A percentile compares a stretch with the other conserved stretches of the same genome.
Evolutionary conservation across 2,113 vertebrate species (phyloP).

Genomic region (Leucoraja erinaceus): DNA sequence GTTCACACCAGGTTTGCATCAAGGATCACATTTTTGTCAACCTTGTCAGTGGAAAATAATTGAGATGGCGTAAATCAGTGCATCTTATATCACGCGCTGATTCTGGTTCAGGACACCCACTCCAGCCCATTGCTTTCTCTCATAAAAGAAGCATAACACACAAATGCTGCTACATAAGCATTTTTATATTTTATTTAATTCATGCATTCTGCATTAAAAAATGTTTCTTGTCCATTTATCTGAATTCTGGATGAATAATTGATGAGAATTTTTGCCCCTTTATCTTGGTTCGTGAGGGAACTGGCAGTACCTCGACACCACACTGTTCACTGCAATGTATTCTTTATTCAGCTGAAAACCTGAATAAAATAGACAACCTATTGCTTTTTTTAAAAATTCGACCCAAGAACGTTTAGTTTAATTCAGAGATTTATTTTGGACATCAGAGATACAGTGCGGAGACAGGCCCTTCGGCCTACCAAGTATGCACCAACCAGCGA

Average conservation of each 20-base stretch:
- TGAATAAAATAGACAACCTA: conserved; percentile 9
- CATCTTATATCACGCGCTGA: neutral
- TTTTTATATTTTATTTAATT: neutral
- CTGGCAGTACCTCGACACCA: neutral
- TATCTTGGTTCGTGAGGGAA: neutral
- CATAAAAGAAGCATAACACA: neutral
- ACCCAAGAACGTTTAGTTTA: neutral
- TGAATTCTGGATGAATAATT: neutral
- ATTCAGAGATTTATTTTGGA: too few relatives aligned
- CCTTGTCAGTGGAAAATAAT: too few relatives aligned
- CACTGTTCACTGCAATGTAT: neutral
- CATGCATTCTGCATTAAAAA: neutral
- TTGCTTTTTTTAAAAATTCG: neutral
- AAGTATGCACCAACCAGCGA: too few relatives aligned
- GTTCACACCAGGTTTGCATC: neutral
- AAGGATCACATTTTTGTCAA: neutral
- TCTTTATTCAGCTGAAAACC: neutral
- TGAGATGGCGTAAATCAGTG: neutral
- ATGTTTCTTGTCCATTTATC: neutral
- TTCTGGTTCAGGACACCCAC: neutral
- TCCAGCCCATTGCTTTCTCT: neutral
- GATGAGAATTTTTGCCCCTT: neutral
- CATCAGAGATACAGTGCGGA: too few relatives aligned
- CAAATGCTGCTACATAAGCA: neutral
- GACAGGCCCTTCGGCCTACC: too few relatives aligned